phyloP scores from a whole-genome alignment of 2,888 invertebrate species.

The Incurvaria masculella region DNA sequence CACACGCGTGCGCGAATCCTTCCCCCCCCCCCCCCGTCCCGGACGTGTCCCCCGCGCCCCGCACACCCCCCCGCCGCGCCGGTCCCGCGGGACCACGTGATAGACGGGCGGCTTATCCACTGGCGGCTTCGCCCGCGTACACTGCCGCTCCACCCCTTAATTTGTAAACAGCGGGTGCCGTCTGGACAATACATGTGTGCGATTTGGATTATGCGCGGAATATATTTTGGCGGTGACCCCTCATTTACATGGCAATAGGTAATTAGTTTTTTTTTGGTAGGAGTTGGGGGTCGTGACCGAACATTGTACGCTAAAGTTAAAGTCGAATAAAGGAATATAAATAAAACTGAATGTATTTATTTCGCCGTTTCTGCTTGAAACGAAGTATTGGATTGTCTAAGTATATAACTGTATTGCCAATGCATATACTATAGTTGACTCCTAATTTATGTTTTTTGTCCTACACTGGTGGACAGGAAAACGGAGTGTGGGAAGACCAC shows the following conservation, averaged over 20 bases:
- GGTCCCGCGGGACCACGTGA: background rate
- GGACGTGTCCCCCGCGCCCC: too few relatives aligned
- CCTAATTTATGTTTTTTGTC: too few relatives aligned
- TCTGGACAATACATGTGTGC: background rate
- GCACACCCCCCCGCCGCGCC: background rate
- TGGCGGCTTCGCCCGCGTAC: background rate
- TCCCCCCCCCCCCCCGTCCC: background rate
- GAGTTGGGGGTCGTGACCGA: too few relatives aligned
- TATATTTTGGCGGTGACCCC: background rate
- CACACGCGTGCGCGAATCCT: background rate
- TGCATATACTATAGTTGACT: too few relatives aligned
- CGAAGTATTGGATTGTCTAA: too few relatives aligned
- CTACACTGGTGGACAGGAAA: too few relatives aligned
- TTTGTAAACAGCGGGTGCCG: background rate
- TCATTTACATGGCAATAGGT: background rate
- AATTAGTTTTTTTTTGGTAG: background rate
- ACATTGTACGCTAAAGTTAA: too few relatives aligned
- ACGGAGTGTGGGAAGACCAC: too few relatives aligned
- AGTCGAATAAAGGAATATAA: too few relatives aligned
- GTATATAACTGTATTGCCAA: too few relatives aligned
- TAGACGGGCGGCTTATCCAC: background rate
- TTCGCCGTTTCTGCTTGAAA: too few relatives aligned
- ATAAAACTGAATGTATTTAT: too few relatives aligned
- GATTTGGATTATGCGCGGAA: background rate
- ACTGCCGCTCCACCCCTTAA: background rate